Evolutionary conservation across 2,888 invertebrate genomes (phyloP), one percentile per base, ranked within the genome.

Genomic region (Diarsia dahlii): DNA sequence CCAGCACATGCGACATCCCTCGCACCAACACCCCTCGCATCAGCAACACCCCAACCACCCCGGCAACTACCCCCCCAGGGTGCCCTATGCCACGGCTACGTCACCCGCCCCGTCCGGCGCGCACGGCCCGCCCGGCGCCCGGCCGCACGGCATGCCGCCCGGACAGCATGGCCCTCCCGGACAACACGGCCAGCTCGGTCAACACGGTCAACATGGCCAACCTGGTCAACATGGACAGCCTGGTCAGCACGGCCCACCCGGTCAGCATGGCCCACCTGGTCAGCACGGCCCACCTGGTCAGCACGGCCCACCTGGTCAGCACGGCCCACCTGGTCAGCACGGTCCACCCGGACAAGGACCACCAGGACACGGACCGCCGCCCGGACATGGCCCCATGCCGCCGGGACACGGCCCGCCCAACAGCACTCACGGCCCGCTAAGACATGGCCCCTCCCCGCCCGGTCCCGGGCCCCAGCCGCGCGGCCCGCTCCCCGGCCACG

Each of bases 1-100:
- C 88, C 78, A 83, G 56, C 91, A 90, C 82, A 70, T 92, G 81
- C 89, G 90, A 64, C 85, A 79, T 63, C 68, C 80, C 69, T 15
- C 58, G 45, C 81, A 93, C 82, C 77, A 72, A 69, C 69, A 75
- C 56, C 64, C 79, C 66, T 54, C 69, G 63, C 62, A 45, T 6
- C 68, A 23, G 12, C 46, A 46, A 18, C 65, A 67, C 48, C 72
- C 72, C 3, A 0, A 20, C 58, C 77, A 75, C 28, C 71, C 52
- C 71, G 45, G 46, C 12, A 56, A 34, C 5, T 82, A 94, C 84
- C 66, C 72, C 48, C 79, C 78, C 50, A 71, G 77, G 54, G 80
- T 39, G 28, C 89, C 82, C 56, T 87, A 76, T 67, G 9, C 79
- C 8, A 9, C 73, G 20, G 64, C 81, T 8, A 65, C 70, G 12